These are phyloP conservation scores for Xiphydria camelus DNA, from an alignment of 2,888 invertebrate genomes.

Conservation along the genomic window DNA sequence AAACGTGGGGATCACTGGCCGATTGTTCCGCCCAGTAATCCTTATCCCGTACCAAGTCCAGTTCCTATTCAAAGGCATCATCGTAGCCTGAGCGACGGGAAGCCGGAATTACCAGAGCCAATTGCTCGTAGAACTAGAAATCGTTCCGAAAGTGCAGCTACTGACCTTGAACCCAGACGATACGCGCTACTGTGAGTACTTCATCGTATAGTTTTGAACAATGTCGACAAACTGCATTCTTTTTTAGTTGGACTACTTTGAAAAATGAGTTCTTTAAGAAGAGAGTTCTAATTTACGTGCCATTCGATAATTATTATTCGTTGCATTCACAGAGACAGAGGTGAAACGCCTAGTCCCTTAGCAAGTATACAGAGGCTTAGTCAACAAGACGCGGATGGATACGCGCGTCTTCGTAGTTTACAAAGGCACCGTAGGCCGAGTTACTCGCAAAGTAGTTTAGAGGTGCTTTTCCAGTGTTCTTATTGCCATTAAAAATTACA, in stretches of 20 bases:
- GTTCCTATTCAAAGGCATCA: constrained; percentile 50
- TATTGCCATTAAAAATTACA: too few relatives aligned
- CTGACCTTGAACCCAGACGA: constrained; percentile 48
- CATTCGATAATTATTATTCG: background rate
- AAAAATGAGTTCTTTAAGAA: background rate
- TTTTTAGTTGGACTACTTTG: background rate
- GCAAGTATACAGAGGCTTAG: constrained; percentile 82
- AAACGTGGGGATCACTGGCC: constrained; percentile 52
- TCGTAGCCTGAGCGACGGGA: constrained; percentile 53
- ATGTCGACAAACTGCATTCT: background rate
- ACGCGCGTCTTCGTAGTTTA: constrained; percentile 71
- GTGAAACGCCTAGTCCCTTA: constrained; percentile 83
- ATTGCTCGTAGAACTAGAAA: constrained; percentile 47
- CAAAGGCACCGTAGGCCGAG: constrained; percentile 70
- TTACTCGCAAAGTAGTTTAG: constrained; percentile 63
- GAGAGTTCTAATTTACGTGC: background rate
- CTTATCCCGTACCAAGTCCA: constrained; percentile 39
- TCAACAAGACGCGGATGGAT: constrained; percentile 76
- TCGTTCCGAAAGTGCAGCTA: constrained; percentile 55
- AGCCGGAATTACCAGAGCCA: constrained; percentile 49
- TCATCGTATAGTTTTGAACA: background rate
- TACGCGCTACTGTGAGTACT: constrained; percentile 44
- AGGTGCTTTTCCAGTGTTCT: constrained; percentile 36
- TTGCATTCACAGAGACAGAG: constrained; percentile 66
- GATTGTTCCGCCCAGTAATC: constrained; percentile 37